These are phyloP conservation scores for Plectropomus leopardus DNA, from an alignment of 2,113 vertebrate species.

Conservation along the genomic window DNA sequence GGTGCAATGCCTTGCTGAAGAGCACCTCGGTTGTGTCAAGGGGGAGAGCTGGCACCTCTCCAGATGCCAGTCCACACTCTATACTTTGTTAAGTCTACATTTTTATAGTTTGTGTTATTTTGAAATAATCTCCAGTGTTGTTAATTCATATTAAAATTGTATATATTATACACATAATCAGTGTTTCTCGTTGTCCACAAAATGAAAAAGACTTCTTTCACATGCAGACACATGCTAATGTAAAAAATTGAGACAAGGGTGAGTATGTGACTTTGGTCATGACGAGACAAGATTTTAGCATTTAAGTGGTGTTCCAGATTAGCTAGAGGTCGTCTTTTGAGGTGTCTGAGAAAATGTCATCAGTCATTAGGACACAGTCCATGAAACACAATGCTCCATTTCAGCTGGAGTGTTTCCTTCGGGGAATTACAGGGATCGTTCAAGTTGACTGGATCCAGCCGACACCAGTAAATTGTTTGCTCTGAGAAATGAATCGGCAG, in stretches of 20 bases:
- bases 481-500: conserved; percentile 70
- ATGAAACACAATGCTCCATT: conserved; percentile 80
- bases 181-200: too few relatives aligned
- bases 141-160: neutral
- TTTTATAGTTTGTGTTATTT: neutral
- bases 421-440: conserved; percentile 77
- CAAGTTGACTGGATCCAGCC: conserved; percentile 73
- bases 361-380: conserved; percentile 83
- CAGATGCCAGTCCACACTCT: too few relatives aligned
- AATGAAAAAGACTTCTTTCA: neutral
- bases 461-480: conserved; percentile 79
- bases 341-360: conserved; percentile 82
- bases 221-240: conserved; percentile 26
- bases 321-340: conserved; percentile 69
- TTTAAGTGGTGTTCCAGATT: conserved; percentile 69
- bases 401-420: conserved; percentile 78
- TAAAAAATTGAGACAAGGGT: conserved; percentile 28
- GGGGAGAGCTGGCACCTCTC: too few relatives aligned
- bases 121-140: neutral
- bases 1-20: too few relatives aligned
- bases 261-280: conserved; percentile 45
- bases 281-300: conserved; percentile 60
- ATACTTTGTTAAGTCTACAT: too few relatives aligned
- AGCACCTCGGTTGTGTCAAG: too few relatives aligned
- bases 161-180: too few relatives aligned